Base-by-base conservation (phyloP, 2,888 invertebrate species). In the Alentia gelatinosa region DNA sequence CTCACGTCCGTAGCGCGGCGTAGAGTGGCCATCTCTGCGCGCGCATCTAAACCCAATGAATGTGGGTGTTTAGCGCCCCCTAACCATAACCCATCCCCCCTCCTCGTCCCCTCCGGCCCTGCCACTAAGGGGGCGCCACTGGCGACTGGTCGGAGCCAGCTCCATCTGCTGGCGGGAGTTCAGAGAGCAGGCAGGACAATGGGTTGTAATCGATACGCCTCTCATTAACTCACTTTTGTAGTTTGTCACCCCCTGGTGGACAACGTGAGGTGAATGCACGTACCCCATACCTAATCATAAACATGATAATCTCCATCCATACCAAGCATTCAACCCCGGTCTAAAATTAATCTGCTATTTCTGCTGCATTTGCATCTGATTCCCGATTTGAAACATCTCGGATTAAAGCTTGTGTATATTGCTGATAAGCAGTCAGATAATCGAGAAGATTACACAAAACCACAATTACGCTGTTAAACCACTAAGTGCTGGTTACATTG, bases 131-230 rank as follows among this genome's bases (percentile, higher is more conserved):
- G 68, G 68, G 30, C n/a, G 68, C 4, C n/a, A 1, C n/a, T 30
- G 4, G 30, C 23, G 68, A 26, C 68, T 3, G 68, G 5, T 3
- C 68, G 68, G 33, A 26, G 68, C 68, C 68, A 26, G 30, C 68
- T 30, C 68, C 68, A 68, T 68, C 68, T 68, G 68, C 12, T 68
- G 68, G 68, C 68, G 68, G 68, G 68, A 4, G 68, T 68, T 68
- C 68, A 68, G 4, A 68, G 68, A 30, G 33, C 68, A 12, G 5
- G 30, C 68, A 1, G 12, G 4, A 68, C 68, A 68, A 68, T 68
- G 68, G 68, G 30, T 12, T 26, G 68, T 68, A 68, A 68, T 68
- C 30, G 68, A 68, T 68, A 68, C 68, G 68, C 3, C 68, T 4
- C 68, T 68, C 68, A 68, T 68, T 68, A 68, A 68, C 68, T 30